phyloP scores from a whole-genome alignment of 2,797 vertebrate species.

The Syndactyla subalaris region DNA sequence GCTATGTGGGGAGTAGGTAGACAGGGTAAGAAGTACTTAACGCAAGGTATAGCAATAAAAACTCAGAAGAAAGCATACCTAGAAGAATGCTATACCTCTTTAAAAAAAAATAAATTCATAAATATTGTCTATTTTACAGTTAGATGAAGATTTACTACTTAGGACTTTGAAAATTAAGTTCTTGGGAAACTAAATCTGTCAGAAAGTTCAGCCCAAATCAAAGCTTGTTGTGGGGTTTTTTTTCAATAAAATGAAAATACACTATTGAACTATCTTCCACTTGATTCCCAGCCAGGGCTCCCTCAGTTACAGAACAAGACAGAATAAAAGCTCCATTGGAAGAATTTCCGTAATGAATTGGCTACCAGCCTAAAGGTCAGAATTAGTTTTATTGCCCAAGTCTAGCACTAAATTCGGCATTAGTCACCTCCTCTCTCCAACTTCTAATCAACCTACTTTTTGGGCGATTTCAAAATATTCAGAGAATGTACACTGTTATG shows the following conservation, averaged over 20 bases:
- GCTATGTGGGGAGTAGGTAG: background rate
- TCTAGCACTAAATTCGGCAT: background rate
- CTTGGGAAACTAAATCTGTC: background rate
- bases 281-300: background rate
- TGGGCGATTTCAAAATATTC: background rate
- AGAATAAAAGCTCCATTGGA: constrained; percentile 51
- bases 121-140: background rate
- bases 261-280: background rate
- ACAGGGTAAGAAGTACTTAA: background rate
- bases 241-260: background rate
- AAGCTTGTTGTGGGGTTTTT: background rate
- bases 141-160: background rate
- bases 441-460: constrained; percentile 26
- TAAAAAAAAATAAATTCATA: background rate
- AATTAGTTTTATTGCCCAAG: background rate
- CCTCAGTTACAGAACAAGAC: constrained; percentile 6
- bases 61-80: background rate
- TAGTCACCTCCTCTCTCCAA: constrained; percentile 13
- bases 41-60: background rate
- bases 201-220: background rate
- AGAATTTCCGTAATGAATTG: constrained; percentile 12
- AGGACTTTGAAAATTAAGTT: background rate
- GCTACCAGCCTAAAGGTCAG: background rate
- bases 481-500: background rate
- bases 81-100: background rate